Conservation (phyloP, 2,888 invertebrate genomes). For the Orthonychiurus folsomi region DNA sequence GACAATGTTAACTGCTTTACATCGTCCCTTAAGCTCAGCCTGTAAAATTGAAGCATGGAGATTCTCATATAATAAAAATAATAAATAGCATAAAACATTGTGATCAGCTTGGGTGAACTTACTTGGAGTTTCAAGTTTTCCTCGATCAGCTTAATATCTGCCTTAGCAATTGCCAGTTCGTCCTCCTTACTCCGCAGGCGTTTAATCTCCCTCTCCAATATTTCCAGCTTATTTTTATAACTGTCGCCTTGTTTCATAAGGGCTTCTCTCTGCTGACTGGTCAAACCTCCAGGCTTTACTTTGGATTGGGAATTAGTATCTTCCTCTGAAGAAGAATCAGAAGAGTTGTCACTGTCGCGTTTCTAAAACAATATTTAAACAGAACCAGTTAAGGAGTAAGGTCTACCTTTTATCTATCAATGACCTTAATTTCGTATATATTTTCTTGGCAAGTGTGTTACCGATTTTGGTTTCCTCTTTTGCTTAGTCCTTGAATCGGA, state of each 20-base stretch:
- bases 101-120: conserved; percentile 42
- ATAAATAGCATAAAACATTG: background rate
- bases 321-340: conserved; percentile 7
- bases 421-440: background rate
- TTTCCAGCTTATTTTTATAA: conserved; percentile 64
- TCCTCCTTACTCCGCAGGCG: conserved; percentile 68
- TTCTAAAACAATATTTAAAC: conserved; percentile 17
- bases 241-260: conserved; percentile 70
- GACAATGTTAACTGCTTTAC: conserved; percentile 75
- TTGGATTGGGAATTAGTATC: conserved; percentile 15
- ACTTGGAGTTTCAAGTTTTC: conserved; percentile 80
- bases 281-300: conserved; percentile 24
- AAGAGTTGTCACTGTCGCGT: conserved; percentile 25
- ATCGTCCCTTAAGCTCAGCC: conserved; percentile 68
- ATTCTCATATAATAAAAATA: background rate
- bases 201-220: conserved; percentile 67
- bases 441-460: background rate
- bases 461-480: conserved; percentile 18
- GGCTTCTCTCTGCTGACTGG: conserved; percentile 62
- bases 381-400: background rate
- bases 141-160: conserved; percentile 42
- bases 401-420: background rate
- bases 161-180: conserved; percentile 58
- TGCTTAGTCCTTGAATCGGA: conserved; percentile 25
- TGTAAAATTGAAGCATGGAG: conserved; percentile 42